Conservation (phyloP, 1,140 invertebrate species). For the Drosophila sturtevanti region DNA sequence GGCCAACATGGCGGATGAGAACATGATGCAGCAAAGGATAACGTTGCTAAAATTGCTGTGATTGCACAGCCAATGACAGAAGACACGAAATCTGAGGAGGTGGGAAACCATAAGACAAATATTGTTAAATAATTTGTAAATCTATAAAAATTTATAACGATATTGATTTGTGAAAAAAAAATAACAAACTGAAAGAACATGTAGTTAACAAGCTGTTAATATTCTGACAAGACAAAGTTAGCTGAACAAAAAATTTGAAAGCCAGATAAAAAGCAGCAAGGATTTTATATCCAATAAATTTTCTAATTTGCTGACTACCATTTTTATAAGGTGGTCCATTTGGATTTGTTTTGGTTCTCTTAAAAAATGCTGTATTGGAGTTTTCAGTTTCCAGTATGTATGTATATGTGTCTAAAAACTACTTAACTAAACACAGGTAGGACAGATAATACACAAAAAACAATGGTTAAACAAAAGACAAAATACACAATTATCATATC, state of each 20-base stretch:
- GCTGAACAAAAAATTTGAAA: constrained; percentile 18
- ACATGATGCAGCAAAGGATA: constrained; percentile 98
- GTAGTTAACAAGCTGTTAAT: constrained; percentile 43
- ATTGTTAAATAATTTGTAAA: not conserved
- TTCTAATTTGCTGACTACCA: constrained; percentile 9
- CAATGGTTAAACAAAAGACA: constrained; percentile 54
- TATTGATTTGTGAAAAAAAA: not conserved
- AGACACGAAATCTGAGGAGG: constrained; percentile 98
- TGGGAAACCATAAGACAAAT: too few relatives aligned
- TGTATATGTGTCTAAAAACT: constrained; percentile 16
- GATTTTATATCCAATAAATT: constrained; percentile 25
- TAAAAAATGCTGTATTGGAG: not conserved
- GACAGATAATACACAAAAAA: constrained; percentile 33
- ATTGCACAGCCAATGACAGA: constrained; percentile 98
- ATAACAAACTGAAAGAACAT: constrained; percentile 2
- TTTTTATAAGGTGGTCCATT: not conserved
- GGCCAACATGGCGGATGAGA: constrained; percentile 98
- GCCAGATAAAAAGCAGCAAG: constrained; percentile 31
- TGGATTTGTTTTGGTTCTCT: not conserved
- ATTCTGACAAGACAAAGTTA: constrained; percentile 31
- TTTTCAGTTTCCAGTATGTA: not conserved
- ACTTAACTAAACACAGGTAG: constrained; percentile 37
- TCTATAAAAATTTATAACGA: not conserved
- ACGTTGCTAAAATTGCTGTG: constrained; percentile 98
- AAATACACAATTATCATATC: constrained; percentile 36